Base-by-base conservation (phyloP, 2,797 vertebrate genomes). In the Gymnopithys bicolor region DNA sequence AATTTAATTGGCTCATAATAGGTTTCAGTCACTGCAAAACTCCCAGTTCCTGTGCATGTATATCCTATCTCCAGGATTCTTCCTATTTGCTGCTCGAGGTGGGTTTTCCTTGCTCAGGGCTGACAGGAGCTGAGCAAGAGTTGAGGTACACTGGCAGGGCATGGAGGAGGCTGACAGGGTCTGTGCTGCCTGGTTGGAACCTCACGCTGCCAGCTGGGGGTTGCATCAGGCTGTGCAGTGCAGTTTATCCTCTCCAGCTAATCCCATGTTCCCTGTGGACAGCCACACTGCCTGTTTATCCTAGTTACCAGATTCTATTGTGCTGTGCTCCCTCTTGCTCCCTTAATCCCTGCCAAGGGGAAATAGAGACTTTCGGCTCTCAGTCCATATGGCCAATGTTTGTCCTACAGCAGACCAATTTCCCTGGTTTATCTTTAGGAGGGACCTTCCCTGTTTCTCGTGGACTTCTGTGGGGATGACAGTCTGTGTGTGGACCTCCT, bases 301-400 rank as follows among this genome's bases (percentile, higher is more conserved):
- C 52, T 41, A 4, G 0, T 43, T 68, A 24, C 41, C 53, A 28
- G 27, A 22, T 45, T 64, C 66, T 55, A 16, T 37, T 37, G 60
- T 56, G 85, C 49, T 37, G 1, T 14, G 28, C 52, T 69, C 7
- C 55, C 19, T 70, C 60, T 32, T 28, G 19, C 71, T 56, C 43
- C 60, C 27, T n/a, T 39, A 46, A 67, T 85, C 52, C 62, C 46
- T 74, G 21, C 52, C 5, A 0, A 21, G 24, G 13, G 30, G 37
- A 71, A 51, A 23, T 0, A 9, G 30, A 60, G 53, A 14, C 49
- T 60, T 48, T 15, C n/a, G 27, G 24, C 22, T 66, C 60, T 55
- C 4, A 2, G 24, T 51, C 68, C 11, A 0, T 8, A 1, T 3
- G 7, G 49, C 17, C 0, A 0, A 1, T 16, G n/a, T 39, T 84